Evolutionary conservation across 2,888 invertebrate genomes (phyloP).

Genomic region (Eupithecia pulchellata): DNA sequence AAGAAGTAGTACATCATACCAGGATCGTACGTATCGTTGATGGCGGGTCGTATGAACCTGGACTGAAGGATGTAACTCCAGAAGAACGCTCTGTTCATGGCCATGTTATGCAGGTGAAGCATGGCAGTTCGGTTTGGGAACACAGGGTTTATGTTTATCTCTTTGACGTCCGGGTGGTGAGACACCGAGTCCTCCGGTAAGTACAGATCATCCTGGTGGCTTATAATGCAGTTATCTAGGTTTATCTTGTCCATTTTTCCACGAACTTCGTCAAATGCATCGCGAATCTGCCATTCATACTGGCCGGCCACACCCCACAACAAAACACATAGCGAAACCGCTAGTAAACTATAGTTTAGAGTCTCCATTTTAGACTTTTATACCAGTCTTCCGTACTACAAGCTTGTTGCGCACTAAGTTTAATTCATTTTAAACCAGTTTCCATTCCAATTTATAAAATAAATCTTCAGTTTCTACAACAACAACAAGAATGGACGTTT

Average conservation of each 20-base stretch:
- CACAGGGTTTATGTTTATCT: conserved; percentile 96
- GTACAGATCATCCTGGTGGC: conserved; percentile 93
- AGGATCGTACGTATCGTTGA: conserved; percentile 97
- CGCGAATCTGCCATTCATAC: conserved; percentile 96
- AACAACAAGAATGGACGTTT: not conserved
- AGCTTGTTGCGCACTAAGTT: conserved; percentile 22
- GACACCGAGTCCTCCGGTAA: conserved; percentile 94
- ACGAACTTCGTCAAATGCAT: conserved; percentile 95
- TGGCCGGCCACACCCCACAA: conserved; percentile 91
- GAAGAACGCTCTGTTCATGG: conserved; percentile 97
- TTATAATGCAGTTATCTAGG: conserved; percentile 95
- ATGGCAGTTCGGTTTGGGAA: conserved; percentile 97
- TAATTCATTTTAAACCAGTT: conserved; percentile 37
- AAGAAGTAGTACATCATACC: conserved; percentile 99
- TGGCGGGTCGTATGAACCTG: conserved; percentile 94
- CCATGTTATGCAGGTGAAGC: conserved; percentile 97
- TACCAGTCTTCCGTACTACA: conserved; percentile 28
- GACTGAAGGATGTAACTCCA: conserved; percentile 97
- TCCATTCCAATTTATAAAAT: conserved; percentile 2
- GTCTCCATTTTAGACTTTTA: conserved; percentile 65
- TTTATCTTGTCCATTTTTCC: conserved; percentile 93
- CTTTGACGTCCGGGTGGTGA: conserved; percentile 96
- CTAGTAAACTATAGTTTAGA: conserved; percentile 63
- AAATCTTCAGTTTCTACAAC: not conserved
- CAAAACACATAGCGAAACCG: conserved; percentile 72